Evolutionary conservation across 2,888 invertebrate genomes (phyloP), one percentile per base, ranked within the genome.

Genomic region (Mesopsocus fuscifrons): DNA sequence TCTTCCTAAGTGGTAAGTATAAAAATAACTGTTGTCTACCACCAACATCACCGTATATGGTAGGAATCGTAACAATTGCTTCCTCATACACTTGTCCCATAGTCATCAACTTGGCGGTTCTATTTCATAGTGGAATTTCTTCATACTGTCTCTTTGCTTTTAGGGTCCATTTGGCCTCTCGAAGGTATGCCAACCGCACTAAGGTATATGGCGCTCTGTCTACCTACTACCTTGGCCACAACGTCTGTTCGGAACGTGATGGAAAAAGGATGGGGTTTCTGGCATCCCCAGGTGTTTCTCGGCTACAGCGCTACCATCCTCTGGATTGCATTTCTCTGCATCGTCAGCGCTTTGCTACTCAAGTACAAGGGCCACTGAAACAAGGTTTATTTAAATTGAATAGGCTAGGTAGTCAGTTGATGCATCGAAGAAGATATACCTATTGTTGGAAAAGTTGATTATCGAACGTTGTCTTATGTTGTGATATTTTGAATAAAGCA

Each of bases 121-220:
- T n/a, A n/a, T n/a, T n/a, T n/a, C n/a, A n/a, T n/a, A n/a, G n/a
- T n/a, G n/a, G n/a, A n/a, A n/a, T n/a, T n/a, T n/a, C n/a, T n/a
- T n/a, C n/a, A n/a, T n/a, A n/a, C n/a, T n/a, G n/a, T n/a, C n/a
- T n/a, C n/a, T n/a, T n/a, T n/a, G n/a, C n/a, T 53, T 51, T 9
- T 47, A 63, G 65, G 66, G 44, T 64, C 65, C 26, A 58, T 67
- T 31, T 67, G 67, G 67, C 66, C 67, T 1, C 49, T 65, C 31
- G 63, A 67, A 53, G 62, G 63, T 2, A 65, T 66, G 55, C 66
- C 65, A 2, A 42, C 48, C 15, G 54, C 54, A 52, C 46, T 60
- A 43, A 53, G 55, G 31, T 59, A 60, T 46, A 51, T 65, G 32
- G 57, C 59, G 41, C 55, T 56, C 41, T 49, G 52, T 40, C 54